Base-by-base conservation (phyloP, 1,140 invertebrate species). In the Drosophila pseudoananassae region DNA sequence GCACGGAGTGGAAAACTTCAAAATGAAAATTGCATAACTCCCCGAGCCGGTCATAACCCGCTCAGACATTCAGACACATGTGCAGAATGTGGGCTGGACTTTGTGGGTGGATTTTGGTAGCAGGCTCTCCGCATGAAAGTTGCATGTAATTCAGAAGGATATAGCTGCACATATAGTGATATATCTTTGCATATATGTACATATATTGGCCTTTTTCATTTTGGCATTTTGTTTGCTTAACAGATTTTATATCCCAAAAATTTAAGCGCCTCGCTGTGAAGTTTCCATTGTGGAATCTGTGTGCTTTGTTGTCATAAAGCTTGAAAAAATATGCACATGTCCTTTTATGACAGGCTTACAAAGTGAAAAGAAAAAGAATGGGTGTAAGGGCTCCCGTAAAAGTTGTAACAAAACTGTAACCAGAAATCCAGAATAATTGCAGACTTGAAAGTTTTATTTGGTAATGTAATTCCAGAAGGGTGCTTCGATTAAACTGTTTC, bases 1-100 rank as follows among this genome's bases (percentile, higher is more conserved):
- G 63, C 40, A 47, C 43, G 31, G 52, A 27, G 57, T 4, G 50
- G 78, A 69, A 78, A 78, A 83, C 79, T 82, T 78, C 55, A 47
- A 74, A 78, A 83, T 78, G 70, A 83, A 82, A 82, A 82, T 83
- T 83, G 79, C 79, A 82, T 75, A 82, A 70, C 79, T 83, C 54
- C 33, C 33, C 79, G 51, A 76, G 46, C 27, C 38, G 53, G 58
- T 63, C 68, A 63, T 38, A 75, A 57, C 52, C 27, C 68, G 40
- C 33, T 47, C 57, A 29, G 53, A 54, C 63, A 52, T 43, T 45
- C 57, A 45, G 36, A 45, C 45, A 38, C 36, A 77, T 57, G 65
- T 36, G 17, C 52, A 36, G 27, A 52, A 36, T 45, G 31, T 47
- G 58, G 46, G 77, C 59, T 53, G 25, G 25, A 27, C 4, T 27